Conservation (phyloP, 2,797 vertebrate species). For the Glossophaga mutica region DNA sequence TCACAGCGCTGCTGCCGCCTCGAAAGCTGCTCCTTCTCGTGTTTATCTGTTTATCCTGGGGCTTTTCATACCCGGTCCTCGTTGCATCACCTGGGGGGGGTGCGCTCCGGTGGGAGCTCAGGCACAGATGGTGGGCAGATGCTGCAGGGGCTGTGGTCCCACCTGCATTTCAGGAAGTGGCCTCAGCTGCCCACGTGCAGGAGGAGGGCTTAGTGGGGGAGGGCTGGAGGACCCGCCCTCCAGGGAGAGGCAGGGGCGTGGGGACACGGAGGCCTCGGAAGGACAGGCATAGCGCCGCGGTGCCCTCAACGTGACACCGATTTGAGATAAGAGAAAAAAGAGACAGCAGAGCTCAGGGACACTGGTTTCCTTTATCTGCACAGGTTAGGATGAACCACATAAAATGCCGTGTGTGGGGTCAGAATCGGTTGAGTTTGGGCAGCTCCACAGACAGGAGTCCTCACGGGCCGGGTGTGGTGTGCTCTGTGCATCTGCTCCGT, state of each 20-base stretch:
- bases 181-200: not conserved
- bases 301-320: fast-evolving
- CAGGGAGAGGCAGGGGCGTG: not conserved
- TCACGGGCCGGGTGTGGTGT: fast-evolving
- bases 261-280: not conserved
- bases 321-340: not conserved
- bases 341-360: not conserved
- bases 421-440: not conserved
- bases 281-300: not conserved
- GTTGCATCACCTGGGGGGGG: not conserved
- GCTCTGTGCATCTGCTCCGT: not conserved
- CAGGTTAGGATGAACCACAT: not conserved
- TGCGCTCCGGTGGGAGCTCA: fast-evolving
- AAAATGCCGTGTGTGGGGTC: fast-evolving
- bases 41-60: constrained; percentile 62
- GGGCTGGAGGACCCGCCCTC: not conserved
- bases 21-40: not conserved
- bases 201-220: not conserved
- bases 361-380: not conserved
- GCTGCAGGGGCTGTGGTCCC: not conserved
- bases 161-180: not conserved
- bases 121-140: not conserved
- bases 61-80: not conserved
- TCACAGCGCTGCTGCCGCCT: not conserved
- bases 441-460: not conserved